Evolutionary conservation across 2,797 vertebrate genomes (phyloP).

Genomic region (Lepidocolaptes lacrymiger): DNA sequence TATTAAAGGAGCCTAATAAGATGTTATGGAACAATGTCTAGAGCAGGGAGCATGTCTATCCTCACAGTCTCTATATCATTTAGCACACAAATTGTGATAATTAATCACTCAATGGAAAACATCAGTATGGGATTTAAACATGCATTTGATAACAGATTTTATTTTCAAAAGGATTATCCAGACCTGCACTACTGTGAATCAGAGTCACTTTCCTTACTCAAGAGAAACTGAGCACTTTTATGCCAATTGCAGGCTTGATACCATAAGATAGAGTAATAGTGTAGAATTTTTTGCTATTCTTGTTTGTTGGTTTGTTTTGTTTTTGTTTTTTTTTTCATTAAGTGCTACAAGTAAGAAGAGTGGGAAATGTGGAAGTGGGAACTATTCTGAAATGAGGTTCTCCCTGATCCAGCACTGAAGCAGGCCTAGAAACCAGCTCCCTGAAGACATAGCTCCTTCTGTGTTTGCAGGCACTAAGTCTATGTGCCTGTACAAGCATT

Average conservation of each 20-base stretch:
- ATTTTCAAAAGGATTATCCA: neutral
- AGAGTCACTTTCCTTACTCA: neutral
- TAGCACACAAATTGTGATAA: neutral
- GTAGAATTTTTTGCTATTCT: neutral
- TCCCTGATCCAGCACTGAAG: neutral
- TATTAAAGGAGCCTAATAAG: neutral
- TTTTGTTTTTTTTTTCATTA: fast-evolving
- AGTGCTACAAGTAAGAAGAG: neutral
- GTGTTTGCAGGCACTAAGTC: neutral
- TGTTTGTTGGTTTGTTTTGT: neutral
- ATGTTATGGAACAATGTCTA: neutral
- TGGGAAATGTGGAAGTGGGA: neutral
- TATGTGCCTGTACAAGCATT: neutral
- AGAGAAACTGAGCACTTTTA: neutral
- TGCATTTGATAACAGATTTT: neutral
- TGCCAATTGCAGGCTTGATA: neutral
- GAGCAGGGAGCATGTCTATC: neutral
- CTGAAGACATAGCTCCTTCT: neutral
- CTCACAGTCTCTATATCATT: neutral
- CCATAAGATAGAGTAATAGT: neutral
- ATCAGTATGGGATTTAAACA: neutral
- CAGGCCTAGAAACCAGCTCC: neutral
- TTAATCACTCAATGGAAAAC: neutral
- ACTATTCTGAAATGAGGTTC: neutral
- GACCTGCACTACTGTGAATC: neutral